These are phyloP conservation scores for Onychomys torridus DNA, from an alignment of 2,797 vertebrate species.

Conservation along the genomic window DNA sequence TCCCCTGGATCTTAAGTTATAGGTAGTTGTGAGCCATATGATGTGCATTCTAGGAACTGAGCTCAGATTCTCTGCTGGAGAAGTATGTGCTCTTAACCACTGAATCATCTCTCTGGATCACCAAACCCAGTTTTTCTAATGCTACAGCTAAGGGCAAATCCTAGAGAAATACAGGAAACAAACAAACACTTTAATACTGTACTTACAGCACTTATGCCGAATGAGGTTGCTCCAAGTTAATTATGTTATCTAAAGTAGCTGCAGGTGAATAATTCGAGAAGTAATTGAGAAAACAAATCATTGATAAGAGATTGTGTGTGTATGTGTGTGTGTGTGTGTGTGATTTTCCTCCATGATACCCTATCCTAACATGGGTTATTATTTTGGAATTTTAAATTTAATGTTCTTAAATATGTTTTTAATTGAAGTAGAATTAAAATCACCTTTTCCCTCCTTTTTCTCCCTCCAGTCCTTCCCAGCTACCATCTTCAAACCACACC, in stretches of 20 bases:
- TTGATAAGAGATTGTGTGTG: conserved; percentile 57
- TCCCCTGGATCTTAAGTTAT: not conserved
- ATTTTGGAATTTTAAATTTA: conserved; percentile 21
- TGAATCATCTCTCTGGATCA: not conserved
- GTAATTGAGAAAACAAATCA: conserved; percentile 75
- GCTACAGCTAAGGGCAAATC: not conserved
- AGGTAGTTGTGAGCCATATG: not conserved
- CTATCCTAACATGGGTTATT: not conserved
- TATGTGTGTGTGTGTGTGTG: not conserved
- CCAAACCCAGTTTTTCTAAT: not conserved
- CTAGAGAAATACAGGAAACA: conserved; percentile 65
- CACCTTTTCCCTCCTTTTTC: not conserved
- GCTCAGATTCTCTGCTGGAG: not conserved
- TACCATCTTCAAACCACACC: not conserved
- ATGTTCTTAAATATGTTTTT: not conserved
- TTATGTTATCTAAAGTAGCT: conserved; percentile 65
- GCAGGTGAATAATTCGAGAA: conserved; percentile 78
- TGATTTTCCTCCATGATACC: not conserved
- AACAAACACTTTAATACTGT: conserved; percentile 63
- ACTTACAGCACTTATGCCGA: conserved; percentile 60
- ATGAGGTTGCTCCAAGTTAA: conserved; percentile 68
- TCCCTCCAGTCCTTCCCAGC: not conserved
- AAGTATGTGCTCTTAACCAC: not conserved
- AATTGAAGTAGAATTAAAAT: not conserved
- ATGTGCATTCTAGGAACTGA: not conserved